These are phyloP conservation scores for Erpetoichthys calabaricus DNA, from an alignment of 2,797 vertebrate species.

Conservation along the genomic window DNA sequence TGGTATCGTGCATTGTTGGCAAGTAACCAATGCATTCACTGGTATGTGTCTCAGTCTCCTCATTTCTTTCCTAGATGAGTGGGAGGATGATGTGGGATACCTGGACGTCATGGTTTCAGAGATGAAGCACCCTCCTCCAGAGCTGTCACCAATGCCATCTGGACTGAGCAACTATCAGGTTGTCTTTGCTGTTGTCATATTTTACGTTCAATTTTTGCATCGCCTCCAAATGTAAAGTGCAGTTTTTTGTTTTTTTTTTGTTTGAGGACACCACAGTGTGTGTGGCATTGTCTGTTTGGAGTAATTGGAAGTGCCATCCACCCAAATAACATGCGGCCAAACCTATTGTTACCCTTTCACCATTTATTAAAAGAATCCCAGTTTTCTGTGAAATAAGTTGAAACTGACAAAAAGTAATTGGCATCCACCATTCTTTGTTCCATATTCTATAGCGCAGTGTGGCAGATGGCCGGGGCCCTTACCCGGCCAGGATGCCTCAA, in stretches of 20 bases:
- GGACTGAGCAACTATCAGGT: conserved; percentile 80
- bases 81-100: conserved; percentile 41
- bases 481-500: too few relatives aligned
- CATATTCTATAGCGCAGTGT: too few relatives aligned
- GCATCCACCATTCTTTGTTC: too few relatives aligned
- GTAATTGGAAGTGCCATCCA: not conserved
- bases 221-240: too few relatives aligned
- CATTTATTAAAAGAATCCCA: too few relatives aligned
- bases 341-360: accelerated
- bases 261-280: too few relatives aligned
- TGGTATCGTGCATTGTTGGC: too few relatives aligned
- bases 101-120: conserved; percentile 55
- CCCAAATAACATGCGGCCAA: not conserved
- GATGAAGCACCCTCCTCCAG: conserved; percentile 57
- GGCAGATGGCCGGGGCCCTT: too few relatives aligned
- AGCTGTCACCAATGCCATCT: conserved; percentile 69
- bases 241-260: too few relatives aligned
- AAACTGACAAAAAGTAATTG: too few relatives aligned
- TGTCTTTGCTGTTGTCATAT: not conserved
- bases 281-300: not conserved
- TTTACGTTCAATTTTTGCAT: not conserved
- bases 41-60: conserved; percentile 3
- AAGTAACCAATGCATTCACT: too few relatives aligned
- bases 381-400: too few relatives aligned
- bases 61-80: conserved; percentile 31